Percentiles rank a stretch among this genome's conserved stretches.
phyloP scores from a whole-genome alignment of 1,140 invertebrate genomes.

The Eurytemora carolleeae region DNA sequence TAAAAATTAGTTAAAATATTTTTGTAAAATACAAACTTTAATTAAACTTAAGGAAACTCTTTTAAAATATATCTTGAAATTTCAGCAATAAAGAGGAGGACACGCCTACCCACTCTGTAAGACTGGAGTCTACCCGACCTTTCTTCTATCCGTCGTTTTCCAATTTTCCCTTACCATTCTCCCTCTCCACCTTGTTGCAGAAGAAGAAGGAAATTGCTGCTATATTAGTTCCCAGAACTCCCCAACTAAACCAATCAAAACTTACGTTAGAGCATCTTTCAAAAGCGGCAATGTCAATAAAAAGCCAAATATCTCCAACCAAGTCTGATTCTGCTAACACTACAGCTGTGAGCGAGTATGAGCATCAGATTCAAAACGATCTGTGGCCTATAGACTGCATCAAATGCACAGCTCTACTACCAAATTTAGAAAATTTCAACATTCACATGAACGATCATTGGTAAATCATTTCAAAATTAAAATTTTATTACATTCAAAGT shows the following conservation, averaged over 20 bases:
- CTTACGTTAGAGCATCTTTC: not conserved
- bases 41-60: too few relatives aligned
- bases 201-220: not conserved
- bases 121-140: too few relatives aligned
- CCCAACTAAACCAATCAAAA: not conserved
- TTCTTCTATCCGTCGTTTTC: too few relatives aligned
- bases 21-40: too few relatives aligned
- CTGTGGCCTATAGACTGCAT: slow-evolving; percentile 13
- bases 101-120: too few relatives aligned
- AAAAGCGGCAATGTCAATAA: not conserved
- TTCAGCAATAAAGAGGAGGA: too few relatives aligned
- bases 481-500: not conserved
- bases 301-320: not conserved
- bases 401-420: slow-evolving; percentile 3
- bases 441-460: slow-evolving; percentile 15
- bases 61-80: too few relatives aligned
- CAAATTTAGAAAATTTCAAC: slow-evolving; percentile 10
- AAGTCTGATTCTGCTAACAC: not conserved
- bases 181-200: not conserved
- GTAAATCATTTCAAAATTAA: too few relatives aligned
- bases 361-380: slow-evolving; percentile 9
- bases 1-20: too few relatives aligned
- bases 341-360: slow-evolving; percentile 6
- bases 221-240: not conserved
- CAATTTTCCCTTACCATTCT: not conserved